Evolutionary conservation across 2,888 invertebrate genomes (phyloP), one percentile per base, ranked within the genome.

Genomic region (Labia minor): DNA sequence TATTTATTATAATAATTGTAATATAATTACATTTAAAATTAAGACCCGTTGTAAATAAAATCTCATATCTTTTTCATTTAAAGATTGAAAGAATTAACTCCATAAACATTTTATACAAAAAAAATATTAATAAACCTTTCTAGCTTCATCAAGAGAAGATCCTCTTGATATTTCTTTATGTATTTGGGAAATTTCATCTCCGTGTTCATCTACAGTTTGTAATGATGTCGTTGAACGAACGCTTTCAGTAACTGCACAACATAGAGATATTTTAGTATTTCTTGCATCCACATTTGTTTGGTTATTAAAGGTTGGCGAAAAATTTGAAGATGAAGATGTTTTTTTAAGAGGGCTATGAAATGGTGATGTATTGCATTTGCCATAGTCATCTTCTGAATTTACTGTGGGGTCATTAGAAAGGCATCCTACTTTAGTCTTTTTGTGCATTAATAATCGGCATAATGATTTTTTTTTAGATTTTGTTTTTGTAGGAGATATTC

Each of bases 161-260:
- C 49, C 49, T 14, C 49, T 11, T 14, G 14, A 16, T 8, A 49
- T 49, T 49, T 49, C 49, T 49, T 49, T 64, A 21, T 63, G 67
- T 21, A 21, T 64, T 37, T 66, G 65, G 26, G n/a, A 49, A 49
- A 14, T 2, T 3, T 49, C 49, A 49, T 49, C 49, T 49, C 49
- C n/a, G 3, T 49, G 49, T 49, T 49, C 49, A 2, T 49, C 49
- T 4, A 49, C 49, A 14, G 49, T 49, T 49, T 49, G 49, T 16
- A 49, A 49, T 10, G 49, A 49, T 16, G 62, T 65, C 1, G 66
- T 19, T 4, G 69, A 68, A 37, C 76, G 73, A 67, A 77, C 76
- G 21, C 78, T 74, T 70, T 79, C 79, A 1, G 79, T 79, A 74
- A 79, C 78, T 1, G 79, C 79, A 68, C 79, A 79, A 69, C 79